Conservation (phyloP, 53 echinoderm and acorn worm species). For the Glandiceps talaboti region DNA sequence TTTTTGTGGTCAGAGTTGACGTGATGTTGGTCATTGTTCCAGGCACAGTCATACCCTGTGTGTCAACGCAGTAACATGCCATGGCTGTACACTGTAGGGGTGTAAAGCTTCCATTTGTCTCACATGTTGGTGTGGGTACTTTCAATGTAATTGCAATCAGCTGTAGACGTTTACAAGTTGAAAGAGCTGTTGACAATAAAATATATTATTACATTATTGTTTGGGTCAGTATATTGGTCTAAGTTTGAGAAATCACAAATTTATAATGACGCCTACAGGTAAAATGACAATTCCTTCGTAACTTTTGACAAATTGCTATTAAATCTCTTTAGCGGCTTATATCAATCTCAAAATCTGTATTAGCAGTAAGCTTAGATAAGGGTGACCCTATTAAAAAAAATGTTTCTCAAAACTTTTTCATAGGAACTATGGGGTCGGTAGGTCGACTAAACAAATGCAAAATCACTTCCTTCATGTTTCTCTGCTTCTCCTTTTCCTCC, state of each 20-base stretch:
- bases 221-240: not conserved
- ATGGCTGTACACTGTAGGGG: conserved; percentile 33
- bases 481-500: too few relatives aligned
- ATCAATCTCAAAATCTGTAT: too few relatives aligned
- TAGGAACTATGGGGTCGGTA: too few relatives aligned
- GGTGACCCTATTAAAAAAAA: too few relatives aligned
- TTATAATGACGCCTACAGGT: not conserved
- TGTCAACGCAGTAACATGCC: conserved; percentile 39
- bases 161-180: not conserved
- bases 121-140: conserved; percentile 25
- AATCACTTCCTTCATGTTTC: too few relatives aligned
- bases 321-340: too few relatives aligned
- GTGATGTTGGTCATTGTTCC: conserved; percentile 6
- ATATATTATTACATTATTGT: not conserved
- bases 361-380: too few relatives aligned
- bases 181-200: not conserved
- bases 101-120: conserved; percentile 15
- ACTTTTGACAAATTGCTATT: not conserved
- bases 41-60: conserved; percentile 18
- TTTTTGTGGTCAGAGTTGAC: conserved; percentile 3
- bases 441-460: too few relatives aligned
- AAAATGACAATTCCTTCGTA: not conserved
- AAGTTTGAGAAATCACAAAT: not conserved
- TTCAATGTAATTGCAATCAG: not conserved
- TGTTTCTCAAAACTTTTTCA: too few relatives aligned